Percentiles rank a stretch among this genome's conserved stretches.
Evolutionary conservation across 92 coral and sea anemone species (phyloP).

Genomic region (Nematostella vectensis): DNA sequence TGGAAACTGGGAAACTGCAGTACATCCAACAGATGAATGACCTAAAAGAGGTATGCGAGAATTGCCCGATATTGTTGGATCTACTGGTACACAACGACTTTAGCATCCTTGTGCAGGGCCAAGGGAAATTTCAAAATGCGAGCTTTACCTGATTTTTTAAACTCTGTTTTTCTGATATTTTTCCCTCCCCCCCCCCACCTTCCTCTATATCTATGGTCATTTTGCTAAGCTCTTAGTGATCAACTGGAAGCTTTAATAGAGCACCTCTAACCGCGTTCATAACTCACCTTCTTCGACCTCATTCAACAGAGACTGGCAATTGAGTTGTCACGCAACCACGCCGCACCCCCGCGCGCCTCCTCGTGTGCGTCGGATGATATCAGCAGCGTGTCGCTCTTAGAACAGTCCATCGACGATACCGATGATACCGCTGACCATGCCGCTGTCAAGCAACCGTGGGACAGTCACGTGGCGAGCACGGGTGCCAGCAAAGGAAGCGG

Average conservation of each 20-base stretch:
- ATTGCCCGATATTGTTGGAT: too few species aligned
- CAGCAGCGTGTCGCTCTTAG: slow-evolving; percentile 84
- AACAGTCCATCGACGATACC: slow-evolving; percentile 77
- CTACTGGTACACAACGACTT: too few species aligned
- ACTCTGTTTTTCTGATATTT: too few species aligned
- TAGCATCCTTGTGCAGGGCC: too few species aligned
- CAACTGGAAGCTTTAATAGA: too few species aligned
- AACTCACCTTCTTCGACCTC: too few species aligned
- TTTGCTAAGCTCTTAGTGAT: too few species aligned
- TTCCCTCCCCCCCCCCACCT: too few species aligned
- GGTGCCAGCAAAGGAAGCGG: slow-evolving; percentile 32
- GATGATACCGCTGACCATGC: slow-evolving; percentile 70
- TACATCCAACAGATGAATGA: slow-evolving; percentile 89
- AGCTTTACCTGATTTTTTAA: too few species aligned
- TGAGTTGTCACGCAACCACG: slow-evolving; percentile 83
- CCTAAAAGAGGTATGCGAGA: slow-evolving; percentile 93
- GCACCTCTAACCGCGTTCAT: too few species aligned
- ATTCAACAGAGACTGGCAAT: slow-evolving; percentile 80
- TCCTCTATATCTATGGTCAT: too few species aligned
- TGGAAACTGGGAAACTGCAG: slow-evolving; percentile 66
- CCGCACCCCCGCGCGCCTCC: slow-evolving; percentile 36
- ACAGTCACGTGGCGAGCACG: slow-evolving; percentile 10
- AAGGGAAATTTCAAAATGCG: too few species aligned
- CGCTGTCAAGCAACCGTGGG: slow-evolving; percentile 45
- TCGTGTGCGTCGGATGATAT: slow-evolving; percentile 48